Evolutionary conservation across 2,888 invertebrate genomes (phyloP).

Genomic region (Dermolepida albohirtum): DNA sequence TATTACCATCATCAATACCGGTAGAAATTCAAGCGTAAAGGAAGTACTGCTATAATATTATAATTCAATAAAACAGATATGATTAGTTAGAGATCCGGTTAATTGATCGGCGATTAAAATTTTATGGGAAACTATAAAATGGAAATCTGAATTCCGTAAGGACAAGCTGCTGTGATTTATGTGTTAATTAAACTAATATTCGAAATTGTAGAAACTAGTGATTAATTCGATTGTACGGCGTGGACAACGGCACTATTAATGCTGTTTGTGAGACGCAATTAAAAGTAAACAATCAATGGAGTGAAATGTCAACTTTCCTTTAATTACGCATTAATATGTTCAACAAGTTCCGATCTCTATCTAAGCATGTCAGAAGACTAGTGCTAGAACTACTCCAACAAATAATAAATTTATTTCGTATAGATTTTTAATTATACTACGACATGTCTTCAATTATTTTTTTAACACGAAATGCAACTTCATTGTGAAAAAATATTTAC

Average conservation of each 20-base stretch:
- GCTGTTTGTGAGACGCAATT: conserved; percentile 19
- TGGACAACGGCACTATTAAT: not conserved
- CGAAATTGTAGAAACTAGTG: conserved; percentile 25
- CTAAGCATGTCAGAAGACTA: no score
- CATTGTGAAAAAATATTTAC: no score
- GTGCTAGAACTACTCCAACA: no score
- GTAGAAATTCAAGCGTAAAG: no score
- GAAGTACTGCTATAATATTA: not conserved
- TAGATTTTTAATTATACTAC: no score
- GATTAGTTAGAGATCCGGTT: conserved; percentile 10
- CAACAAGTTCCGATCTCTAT: no score
- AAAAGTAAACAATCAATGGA: conserved; percentile 13
- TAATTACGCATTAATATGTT: no score
- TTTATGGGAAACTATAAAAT: conserved; percentile 24
- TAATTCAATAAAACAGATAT: conserved; percentile 3
- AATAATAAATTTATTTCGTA: no score
- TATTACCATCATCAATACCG: no score
- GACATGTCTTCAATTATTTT: no score
- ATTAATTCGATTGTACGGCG: conserved; percentile 8
- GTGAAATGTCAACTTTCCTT: no score
- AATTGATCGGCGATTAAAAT: conserved; percentile 14
- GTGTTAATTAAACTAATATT: conserved; percentile 29
- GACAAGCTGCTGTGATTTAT: conserved; percentile 18
- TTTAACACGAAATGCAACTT: no score
- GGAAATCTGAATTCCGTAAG: conserved; percentile 2